Percentiles rank a stretch among this genome's conserved stretches.
These are phyloP conservation scores for Chaenogobius annularis DNA, from an alignment of 2,113 vertebrate species.

Conservation along the genomic window DNA sequence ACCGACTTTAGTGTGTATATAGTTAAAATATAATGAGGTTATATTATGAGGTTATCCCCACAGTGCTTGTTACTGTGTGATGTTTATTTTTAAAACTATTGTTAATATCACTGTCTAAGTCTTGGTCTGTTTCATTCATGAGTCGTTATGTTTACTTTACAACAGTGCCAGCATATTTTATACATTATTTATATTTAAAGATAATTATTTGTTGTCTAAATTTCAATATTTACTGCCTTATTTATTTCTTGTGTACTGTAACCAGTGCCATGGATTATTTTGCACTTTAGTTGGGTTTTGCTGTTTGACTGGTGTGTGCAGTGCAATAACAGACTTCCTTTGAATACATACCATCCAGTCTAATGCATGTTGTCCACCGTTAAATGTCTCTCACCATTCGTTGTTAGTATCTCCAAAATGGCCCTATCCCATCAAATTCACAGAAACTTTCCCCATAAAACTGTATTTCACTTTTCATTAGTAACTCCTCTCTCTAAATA, in stretches of 20 bases:
- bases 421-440: neutral
- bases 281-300: constrained; percentile 30
- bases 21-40: neutral
- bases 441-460: neutral
- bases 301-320: constrained; percentile 25
- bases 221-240: constrained; percentile 1
- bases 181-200: constrained; percentile 23
- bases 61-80: neutral
- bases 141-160: constrained; percentile 37
- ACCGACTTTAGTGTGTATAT: neutral
- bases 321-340: constrained; percentile 17
- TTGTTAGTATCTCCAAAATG: neutral
- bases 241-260: neutral
- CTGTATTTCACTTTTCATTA: neutral
- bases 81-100: constrained; percentile 4
- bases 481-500: neutral
- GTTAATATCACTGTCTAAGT: neutral
- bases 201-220: constrained; percentile 12
- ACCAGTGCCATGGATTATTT: constrained; percentile 6
- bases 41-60: neutral
- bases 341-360: constrained; percentile 4
- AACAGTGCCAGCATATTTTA: constrained; percentile 51
- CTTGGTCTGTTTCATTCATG: constrained; percentile 21
- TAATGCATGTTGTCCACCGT: constrained; percentile 36
- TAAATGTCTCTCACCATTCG: neutral